Base-by-base conservation (phyloP, 1,140 invertebrate genomes). In the Stenopsyche tienmushanensis region DNA sequence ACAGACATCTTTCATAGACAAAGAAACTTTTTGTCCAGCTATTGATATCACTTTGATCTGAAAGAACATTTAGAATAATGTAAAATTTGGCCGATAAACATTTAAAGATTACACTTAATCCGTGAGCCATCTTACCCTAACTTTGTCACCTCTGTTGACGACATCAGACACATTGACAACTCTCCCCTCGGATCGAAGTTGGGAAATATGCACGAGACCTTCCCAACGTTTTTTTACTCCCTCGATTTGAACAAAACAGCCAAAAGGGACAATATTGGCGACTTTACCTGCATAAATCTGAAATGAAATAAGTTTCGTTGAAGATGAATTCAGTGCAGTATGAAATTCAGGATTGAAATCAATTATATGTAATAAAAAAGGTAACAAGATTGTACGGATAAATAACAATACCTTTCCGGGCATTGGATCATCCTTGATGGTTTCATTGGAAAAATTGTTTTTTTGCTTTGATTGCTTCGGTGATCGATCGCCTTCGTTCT, bases 1-100 rank as follows among this genome's bases (percentile, higher is more conserved):
- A 76, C 98, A 93, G 0, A 99, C 97, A 81, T 99, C 97, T 81
- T 98, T 99, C 90, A 99, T 97, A 17, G 94, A 97, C 3, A 99
- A 81, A 41, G 96, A 97, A 0, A 96, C 93, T 76, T 98, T 98
- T 75, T 96, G 91, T 1, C 94, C 94, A 54, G 90, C 90, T 10
- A 96, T 84, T 52, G 91, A 94, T 39, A 97, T 76, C 0, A 97
- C 92, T 85, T 97, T 96, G 0, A 93, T 85, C 75, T 87, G 73
- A 42, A 77, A 74, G 13, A 34, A 34, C 29, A 34, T 67, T 52
- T 34, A 34, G 5, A 7, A 5, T 34, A 34, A 7, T 5, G 13
- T 24, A 64, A 72, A 58, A 57, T n/a, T 8, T 18, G 13, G 7
- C 50, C 23, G 18, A 39, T 57, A 57, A 10, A 7, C 5, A 34